A percentile compares a stretch with the other conserved stretches of the same genome.
Conservation (phyloP, 2,888 invertebrate genomes). For the Desoria tigrina region DNA sequence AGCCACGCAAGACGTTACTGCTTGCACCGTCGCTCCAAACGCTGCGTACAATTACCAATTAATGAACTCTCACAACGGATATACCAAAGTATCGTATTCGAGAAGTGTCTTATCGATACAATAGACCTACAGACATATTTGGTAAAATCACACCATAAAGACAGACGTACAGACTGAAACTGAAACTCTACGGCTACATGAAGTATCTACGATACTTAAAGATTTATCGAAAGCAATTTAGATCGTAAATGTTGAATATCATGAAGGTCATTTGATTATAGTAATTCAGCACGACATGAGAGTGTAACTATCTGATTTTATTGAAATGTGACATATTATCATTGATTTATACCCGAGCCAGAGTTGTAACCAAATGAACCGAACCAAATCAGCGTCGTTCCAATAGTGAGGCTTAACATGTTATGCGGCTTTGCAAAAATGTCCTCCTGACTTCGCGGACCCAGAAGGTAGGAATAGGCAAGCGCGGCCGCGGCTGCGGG, state of each 20-base stretch:
- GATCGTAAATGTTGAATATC: no score
- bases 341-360: slow-evolving; percentile 24
- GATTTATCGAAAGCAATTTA: no score
- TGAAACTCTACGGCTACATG: no score
- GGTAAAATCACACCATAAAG: no score
- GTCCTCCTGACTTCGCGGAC: slow-evolving; percentile 14
- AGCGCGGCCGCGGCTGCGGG: slow-evolving; percentile 26
- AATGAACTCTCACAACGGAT: not conserved
- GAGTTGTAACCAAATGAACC: slow-evolving; percentile 31
- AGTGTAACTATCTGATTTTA: not conserved
- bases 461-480: slow-evolving; percentile 21
- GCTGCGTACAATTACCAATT: slow-evolving; percentile 12
- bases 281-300: no score
- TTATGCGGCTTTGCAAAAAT: slow-evolving; percentile 22
- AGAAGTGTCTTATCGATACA: no score
- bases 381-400: slow-evolving; percentile 26
- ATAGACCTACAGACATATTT: no score
- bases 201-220: no score
- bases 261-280: no score
- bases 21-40: slow-evolving; percentile 8
- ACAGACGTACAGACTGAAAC: no score
- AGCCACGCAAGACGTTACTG: slow-evolving; percentile 12
- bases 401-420: slow-evolving; percentile 23
- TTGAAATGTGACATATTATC: not conserved
- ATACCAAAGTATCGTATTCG: no score